A percentile compares a stretch with the other conserved stretches of the same genome.
These are phyloP conservation scores for Chironex yamaguchii DNA, from an alignment of 30 jellyfish, hydroid and myxozoan genomes.

Conservation along the genomic window DNA sequence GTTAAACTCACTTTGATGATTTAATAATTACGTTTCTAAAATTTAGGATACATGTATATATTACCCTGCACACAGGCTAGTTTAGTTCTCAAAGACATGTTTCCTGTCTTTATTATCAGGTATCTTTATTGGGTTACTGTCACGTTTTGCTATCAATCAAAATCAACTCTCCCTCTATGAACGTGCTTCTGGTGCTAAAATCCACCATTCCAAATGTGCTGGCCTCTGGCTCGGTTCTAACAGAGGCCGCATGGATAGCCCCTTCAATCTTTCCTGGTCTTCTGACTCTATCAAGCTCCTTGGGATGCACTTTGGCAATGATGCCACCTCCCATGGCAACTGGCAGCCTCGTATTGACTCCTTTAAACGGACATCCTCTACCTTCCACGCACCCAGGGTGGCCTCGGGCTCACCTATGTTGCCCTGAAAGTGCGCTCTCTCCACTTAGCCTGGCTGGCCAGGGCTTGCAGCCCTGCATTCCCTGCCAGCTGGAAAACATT, in stretches of 20 bases:
- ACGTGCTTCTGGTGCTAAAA: slow-evolving; percentile 6
- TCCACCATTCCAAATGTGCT: neutral
- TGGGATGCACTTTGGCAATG: slow-evolving; percentile 8
- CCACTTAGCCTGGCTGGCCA: too few species aligned
- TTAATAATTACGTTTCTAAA: too few species aligned
- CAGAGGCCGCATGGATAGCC: too few species aligned
- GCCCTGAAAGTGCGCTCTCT: neutral
- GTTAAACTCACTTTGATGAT: too few species aligned
- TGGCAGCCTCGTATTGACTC: neutral
- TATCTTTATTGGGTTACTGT: too few species aligned
- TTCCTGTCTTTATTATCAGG: too few species aligned
- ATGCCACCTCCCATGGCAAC: neutral
- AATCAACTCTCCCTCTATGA: neutral
- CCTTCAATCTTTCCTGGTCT: neutral
- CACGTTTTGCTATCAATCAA: too few species aligned
- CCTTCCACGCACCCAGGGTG: neutral
- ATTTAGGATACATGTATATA: too few species aligned
- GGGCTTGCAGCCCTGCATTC: too few species aligned
- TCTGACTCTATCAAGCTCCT: neutral
- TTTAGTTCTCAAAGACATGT: too few species aligned
- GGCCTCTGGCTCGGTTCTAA: neutral
- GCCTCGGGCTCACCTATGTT: neutral
- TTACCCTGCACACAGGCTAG: too few species aligned
- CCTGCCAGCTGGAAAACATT: too few species aligned
- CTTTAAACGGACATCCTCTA: neutral